These are phyloP conservation scores for Oxystoma pomonae DNA, from an alignment of 2,888 invertebrate genomes.

Conservation along the genomic window DNA sequence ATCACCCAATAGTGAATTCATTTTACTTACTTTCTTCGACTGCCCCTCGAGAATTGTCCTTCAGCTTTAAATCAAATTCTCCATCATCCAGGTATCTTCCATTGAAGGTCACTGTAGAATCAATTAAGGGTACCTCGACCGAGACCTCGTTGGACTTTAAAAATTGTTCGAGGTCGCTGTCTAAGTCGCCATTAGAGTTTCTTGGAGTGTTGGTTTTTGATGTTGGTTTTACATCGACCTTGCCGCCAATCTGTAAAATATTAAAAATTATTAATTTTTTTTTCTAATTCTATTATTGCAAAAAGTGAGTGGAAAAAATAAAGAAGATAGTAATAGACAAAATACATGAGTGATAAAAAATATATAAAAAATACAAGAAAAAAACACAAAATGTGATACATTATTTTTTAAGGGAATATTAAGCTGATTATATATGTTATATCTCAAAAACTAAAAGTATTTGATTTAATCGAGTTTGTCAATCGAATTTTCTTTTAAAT, in stretches of 20 bases:
- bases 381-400: too few species aligned
- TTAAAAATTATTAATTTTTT: neutral
- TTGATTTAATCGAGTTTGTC: too few species aligned
- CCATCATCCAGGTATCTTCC: conserved; percentile 71
- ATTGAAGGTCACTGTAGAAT: conserved; percentile 68
- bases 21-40: conserved; percentile 32
- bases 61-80: conserved; percentile 68
- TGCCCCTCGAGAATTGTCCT: conserved; percentile 48
- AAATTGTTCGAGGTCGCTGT: conserved; percentile 55
- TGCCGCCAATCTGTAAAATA: conserved; percentile 25
- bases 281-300: too few species aligned
- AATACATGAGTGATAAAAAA: too few species aligned
- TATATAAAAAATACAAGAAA: too few species aligned
- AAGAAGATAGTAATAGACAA: too few species aligned
- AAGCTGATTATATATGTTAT: too few species aligned
- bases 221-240: conserved; percentile 24
- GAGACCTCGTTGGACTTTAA: conserved; percentile 72
- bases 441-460: too few species aligned
- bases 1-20: too few species aligned
- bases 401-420: too few species aligned
- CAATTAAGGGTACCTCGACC: conserved; percentile 67
- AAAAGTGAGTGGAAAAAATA: too few species aligned
- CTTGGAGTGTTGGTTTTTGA: conserved; percentile 18
- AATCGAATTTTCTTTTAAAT: too few species aligned
- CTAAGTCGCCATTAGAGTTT: conserved; percentile 19